Conservation (phyloP, 2,113 vertebrate genomes). For the Marmota flaviventris region DNA sequence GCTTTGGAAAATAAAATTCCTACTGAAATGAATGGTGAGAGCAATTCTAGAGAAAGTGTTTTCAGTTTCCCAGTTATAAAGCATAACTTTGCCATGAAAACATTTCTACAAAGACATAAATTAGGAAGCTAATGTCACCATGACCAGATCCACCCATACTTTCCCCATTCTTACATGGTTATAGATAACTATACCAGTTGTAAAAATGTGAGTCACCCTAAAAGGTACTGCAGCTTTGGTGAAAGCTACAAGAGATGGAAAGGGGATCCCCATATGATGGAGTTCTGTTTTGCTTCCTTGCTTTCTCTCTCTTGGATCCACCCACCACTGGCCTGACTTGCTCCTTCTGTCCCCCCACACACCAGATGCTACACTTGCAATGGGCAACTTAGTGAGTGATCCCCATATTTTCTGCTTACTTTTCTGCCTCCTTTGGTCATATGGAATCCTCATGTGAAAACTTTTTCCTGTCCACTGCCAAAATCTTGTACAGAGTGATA, state of each 20-base stretch:
- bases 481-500: neutral
- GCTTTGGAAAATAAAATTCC: constrained; percentile 41
- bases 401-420: neutral
- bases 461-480: neutral
- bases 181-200: constrained; percentile 52
- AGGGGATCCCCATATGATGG: neutral
- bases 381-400: neutral
- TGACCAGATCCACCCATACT: constrained; percentile 25
- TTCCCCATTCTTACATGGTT: neutral
- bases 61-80: constrained; percentile 60
- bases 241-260: neutral
- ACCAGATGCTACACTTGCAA: neutral
- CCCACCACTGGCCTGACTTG: neutral
- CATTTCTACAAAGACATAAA: constrained; percentile 58
- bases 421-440: neutral
- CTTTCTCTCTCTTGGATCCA: neutral
- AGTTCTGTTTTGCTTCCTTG: neutral
- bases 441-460: neutral
- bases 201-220: constrained; percentile 41
- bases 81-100: constrained; percentile 50
- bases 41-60: constrained; percentile 8
- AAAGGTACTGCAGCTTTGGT: neutral
- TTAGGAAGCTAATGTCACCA: constrained; percentile 63
- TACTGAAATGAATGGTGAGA: neutral
- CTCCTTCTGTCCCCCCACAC: neutral